These are phyloP conservation scores for Drosophila sp. DNA, from an alignment of 1,140 invertebrate species.

Conservation along the genomic window DNA sequence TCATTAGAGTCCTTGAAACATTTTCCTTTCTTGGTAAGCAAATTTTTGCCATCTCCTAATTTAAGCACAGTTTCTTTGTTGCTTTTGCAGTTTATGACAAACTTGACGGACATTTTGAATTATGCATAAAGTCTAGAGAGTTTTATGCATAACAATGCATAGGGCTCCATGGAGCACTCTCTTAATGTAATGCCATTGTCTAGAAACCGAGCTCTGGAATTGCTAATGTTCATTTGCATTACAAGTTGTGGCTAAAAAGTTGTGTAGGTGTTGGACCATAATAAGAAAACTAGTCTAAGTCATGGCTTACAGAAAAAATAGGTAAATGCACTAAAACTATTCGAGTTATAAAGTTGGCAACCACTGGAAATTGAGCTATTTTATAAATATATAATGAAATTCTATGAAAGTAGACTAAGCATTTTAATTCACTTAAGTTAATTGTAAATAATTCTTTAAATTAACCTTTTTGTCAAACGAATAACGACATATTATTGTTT, in stretches of 20 bases:
- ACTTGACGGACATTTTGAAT: conserved; percentile 77
- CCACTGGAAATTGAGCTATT: not conserved
- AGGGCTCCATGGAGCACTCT: conserved; percentile 26
- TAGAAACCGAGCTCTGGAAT: conserved; percentile 49
- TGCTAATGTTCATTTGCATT: conserved; percentile 76
- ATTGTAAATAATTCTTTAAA: too few relatives aligned
- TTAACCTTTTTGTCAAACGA: too few relatives aligned
- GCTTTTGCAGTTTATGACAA: conserved; percentile 72
- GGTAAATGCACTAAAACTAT: not conserved
- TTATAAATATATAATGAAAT: not conserved
- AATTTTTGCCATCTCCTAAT: conserved; percentile 50
- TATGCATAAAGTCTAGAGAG: conserved; percentile 62
- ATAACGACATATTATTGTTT: too few relatives aligned
- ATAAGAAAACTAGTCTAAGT: conserved; percentile 28
- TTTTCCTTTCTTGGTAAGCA: conserved; percentile 41
- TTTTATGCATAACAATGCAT: conserved; percentile 70
- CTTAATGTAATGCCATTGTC: conserved; percentile 71
- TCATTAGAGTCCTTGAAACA: conserved; percentile 37
- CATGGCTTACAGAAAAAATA: conserved; percentile 20
- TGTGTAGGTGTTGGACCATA: conserved; percentile 56
- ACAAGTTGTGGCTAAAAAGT: conserved; percentile 55
- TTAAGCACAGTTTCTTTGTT: conserved; percentile 37
- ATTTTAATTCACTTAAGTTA: too few relatives aligned
- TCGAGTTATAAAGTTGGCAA: not conserved
- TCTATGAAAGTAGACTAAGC: too few relatives aligned